Evolutionary conservation across 2,113 vertebrate genomes (phyloP).

Genomic region (Thermophis baileyi): DNA sequence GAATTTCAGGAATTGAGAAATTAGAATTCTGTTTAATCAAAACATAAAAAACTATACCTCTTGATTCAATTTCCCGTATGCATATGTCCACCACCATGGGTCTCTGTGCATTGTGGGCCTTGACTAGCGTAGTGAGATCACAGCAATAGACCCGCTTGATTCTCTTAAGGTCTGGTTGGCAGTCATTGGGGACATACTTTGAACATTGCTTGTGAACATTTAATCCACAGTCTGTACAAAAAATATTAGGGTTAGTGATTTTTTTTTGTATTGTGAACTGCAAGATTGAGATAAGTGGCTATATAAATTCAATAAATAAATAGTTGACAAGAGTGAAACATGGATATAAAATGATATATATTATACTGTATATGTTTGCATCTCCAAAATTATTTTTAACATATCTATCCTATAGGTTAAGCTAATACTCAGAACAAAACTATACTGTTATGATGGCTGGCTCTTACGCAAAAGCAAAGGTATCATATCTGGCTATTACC

Average conservation of each 20-base stretch:
- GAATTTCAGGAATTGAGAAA: background rate
- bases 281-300: background rate
- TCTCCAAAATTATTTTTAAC: background rate
- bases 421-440: background rate
- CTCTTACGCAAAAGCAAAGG: background rate
- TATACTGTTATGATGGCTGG: background rate
- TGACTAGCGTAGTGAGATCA: constrained; percentile 95
- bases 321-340: background rate
- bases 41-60: constrained; percentile 74
- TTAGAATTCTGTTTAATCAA: background rate
- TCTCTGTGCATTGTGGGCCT: constrained; percentile 89
- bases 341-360: background rate
- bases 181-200: constrained; percentile 94
- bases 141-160: constrained; percentile 97
- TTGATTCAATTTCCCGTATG: constrained; percentile 91
- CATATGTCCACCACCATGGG: constrained; percentile 98
- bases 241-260: constrained; percentile 15
- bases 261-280: background rate
- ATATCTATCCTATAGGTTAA: background rate
- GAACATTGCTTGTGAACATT: constrained; percentile 98
- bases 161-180: constrained; percentile 93
- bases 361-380: background rate
- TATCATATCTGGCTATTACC: background rate
- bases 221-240: constrained; percentile 87
- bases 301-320: background rate